phyloP scores from a whole-genome alignment of 1,140 invertebrate genomes.

The Drosophila willistoni region DNA sequence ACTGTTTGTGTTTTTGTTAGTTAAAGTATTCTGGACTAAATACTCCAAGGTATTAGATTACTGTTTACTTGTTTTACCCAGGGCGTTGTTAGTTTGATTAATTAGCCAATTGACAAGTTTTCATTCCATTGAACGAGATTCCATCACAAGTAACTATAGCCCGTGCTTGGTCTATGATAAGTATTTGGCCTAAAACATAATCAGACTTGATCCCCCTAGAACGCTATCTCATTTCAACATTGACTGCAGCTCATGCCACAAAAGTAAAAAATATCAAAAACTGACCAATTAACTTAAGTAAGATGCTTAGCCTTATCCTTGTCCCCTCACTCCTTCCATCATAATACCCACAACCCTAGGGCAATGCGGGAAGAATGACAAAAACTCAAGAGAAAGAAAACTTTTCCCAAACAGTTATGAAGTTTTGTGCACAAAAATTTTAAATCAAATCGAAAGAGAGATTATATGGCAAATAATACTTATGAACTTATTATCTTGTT shows the following conservation, averaged over 20 bases:
- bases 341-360: too few species aligned
- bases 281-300: constrained; percentile 65
- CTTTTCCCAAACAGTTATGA: constrained; percentile 58
- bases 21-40: constrained; percentile 64
- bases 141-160: background rate
- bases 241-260: constrained; percentile 25
- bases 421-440: constrained; percentile 56
- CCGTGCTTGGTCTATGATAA: background rate
- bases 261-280: constrained; percentile 24
- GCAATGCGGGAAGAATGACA: background rate
- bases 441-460: constrained; percentile 71
- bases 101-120: constrained; percentile 41
- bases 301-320: constrained; percentile 52
- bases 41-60: constrained; percentile 66
- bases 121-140: constrained; percentile 37
- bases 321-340: constrained; percentile 5
- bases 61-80: constrained; percentile 69
- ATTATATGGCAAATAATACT: constrained; percentile 79
- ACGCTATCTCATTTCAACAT: constrained; percentile 29
- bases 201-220: background rate
- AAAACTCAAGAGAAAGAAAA: constrained; percentile 7
- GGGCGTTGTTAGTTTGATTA: constrained; percentile 59
- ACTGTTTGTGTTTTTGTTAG: constrained; percentile 45
- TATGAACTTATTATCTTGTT: constrained; percentile 82
- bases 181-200: background rate